phyloP scores from a whole-genome alignment of 2,888 invertebrate genomes.

The Oasisia sp. region DNA sequence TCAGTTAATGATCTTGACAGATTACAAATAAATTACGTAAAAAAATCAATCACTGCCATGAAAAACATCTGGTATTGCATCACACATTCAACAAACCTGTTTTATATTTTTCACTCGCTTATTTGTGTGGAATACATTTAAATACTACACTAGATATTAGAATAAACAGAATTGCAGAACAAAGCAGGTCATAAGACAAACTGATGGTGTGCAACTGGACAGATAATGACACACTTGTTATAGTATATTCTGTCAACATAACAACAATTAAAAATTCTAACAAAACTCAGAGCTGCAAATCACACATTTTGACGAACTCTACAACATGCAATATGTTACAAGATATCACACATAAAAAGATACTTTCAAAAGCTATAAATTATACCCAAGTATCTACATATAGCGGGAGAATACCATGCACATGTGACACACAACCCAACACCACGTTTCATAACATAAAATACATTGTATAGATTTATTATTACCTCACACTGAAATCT shows the following conservation, averaged over 20 bases:
- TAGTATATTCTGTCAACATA: neutral
- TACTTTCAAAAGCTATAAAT: neutral
- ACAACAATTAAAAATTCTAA: neutral
- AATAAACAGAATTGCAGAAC: neutral
- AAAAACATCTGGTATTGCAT: neutral
- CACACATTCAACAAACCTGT: neutral
- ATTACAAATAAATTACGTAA: constrained; percentile 5
- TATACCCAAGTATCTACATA: neutral
- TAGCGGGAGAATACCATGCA: neutral
- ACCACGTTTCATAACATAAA: neutral
- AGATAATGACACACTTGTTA: neutral
- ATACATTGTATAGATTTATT: neutral
- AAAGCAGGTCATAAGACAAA: neutral
- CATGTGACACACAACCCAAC: neutral
- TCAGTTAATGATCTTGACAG: neutral
- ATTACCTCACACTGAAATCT: neutral
- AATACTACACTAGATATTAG: no score
- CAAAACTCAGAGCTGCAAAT: neutral
- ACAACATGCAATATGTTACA: neutral
- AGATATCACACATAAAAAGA: neutral
- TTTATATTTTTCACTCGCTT: neutral
- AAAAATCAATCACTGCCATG: neutral
- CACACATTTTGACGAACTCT: neutral
- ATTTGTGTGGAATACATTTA: neutral
- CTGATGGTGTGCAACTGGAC: neutral